Base-by-base conservation (phyloP, 2,888 invertebrate genomes). In the Lithophane socia region DNA sequence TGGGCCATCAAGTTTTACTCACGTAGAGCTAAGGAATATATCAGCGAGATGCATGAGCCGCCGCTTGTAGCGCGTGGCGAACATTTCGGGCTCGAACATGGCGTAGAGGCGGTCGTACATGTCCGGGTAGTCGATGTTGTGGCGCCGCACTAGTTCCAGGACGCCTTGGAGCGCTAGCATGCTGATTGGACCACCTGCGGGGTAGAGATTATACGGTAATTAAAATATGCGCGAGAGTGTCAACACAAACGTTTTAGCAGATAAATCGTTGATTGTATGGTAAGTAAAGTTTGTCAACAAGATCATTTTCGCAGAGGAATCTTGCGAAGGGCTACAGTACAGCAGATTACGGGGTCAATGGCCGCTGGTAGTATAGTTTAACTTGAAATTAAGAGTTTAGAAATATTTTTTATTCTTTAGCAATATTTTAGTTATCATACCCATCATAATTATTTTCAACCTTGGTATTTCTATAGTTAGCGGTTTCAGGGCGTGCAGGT, bases 51-150 rank as follows among this genome's bases (percentile, higher is more conserved):
- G 98, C 94, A 99, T 98, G 77, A 99, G 98, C 65, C 99, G 97
- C 1, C 98, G 98, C 93, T 99, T 98, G 95, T 98, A 99, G 90
- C 99, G 98, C 18, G 98, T 99, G 90, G 98, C 98, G 94, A 99
- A 99, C 90, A 99, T 98, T 90, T 98, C 98, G 0, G 99, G 98
- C 91, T 98, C 98, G 91, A 99, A 98, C 98, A 99, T 98, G 37
- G 98, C 98, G 96, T 99, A 99, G n/a, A 99, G 97, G 90, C 99
- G 99, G 88, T 98, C 98, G 95, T 99, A 99, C 93, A 99, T 99
- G 92, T 99, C 98, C 0, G 99, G 99, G 95, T 99, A 99, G 90
- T 99, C 98, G 95, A 99, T 97, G 96, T 99, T 99, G 95, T 99
- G 98, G 81, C 98, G 98, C 85, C 98, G 98, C 79, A 99, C 99